Base-by-base conservation (phyloP, 2,888 invertebrate genomes). In the Synanthedon tipuliformis region DNA sequence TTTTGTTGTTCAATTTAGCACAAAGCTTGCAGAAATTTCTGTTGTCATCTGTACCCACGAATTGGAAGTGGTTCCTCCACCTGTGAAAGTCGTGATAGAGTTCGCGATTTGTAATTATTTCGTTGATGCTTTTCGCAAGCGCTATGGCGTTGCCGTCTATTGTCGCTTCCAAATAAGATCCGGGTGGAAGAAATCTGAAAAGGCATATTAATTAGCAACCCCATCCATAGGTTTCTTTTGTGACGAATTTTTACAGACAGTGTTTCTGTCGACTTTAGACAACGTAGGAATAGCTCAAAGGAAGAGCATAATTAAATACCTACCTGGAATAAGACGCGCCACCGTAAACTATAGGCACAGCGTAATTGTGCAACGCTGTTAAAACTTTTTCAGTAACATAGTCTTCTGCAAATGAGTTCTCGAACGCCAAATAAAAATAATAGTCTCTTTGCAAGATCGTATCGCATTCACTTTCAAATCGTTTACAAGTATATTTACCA, bases 331-430 rank as follows among this genome's bases (percentile, higher is more conserved):
- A 92, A 71, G 91, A 88, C 52, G 89, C 89, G 12, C 88, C 89
- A 4, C 92, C 92, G 80, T 89, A 90, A 7, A 91, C 91, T 15
- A 92, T 86, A 1, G 92, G 92, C 4, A 92, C 74, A 15, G 90
- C 82, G 62, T 89, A 81, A 70, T 89, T 87, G 60, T 89, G 81
- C 48, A 88, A 64, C 8, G 85, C 73, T 40, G 63, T 66, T 18
- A 75, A 54, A 5, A 78, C 54, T 55, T 78, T 76, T 53, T 78
- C 76, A 0, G 79, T 79, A 3, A 73, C 75, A 53, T 78, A 81
- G 58, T 79, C 73, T 55, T 72, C 64, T 52, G 65, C 57, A 48
- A 70, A 66, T 4, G 71, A 68, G 55, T 78, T 76, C 54, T 79
- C 79, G 55, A 76, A 73, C 0, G 78, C 64, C 16, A 79, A 60